These are phyloP conservation scores for Gastrophryne carolinensis DNA, from an alignment of 2,797 vertebrate species.

Conservation along the genomic window DNA sequence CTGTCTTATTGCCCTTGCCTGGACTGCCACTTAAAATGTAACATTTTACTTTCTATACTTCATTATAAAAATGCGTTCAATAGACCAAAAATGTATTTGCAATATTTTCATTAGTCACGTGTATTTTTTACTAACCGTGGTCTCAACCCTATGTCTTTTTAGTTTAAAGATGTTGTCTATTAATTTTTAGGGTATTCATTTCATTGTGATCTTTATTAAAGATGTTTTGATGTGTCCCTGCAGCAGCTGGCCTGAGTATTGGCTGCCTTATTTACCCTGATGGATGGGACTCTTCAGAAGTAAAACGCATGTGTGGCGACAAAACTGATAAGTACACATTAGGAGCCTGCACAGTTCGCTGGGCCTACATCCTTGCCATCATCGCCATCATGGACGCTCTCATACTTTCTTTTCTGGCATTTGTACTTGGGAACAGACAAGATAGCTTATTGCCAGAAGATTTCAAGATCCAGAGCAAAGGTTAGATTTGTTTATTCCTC, in stretches of 20 bases:
- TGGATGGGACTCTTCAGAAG: constrained; percentile 91
- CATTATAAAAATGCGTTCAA: too few species aligned
- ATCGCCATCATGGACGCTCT: constrained; percentile 90
- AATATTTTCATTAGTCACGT: too few species aligned
- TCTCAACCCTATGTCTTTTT: not conserved
- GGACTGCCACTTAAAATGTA: too few species aligned
- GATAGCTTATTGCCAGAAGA: constrained; percentile 90
- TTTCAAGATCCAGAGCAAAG: constrained; percentile 82
- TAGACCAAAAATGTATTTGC: too few species aligned
- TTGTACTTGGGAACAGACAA: constrained; percentile 91
- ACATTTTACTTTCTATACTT: too few species aligned
- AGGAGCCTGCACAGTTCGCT: constrained; percentile 93
- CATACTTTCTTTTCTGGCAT: constrained; percentile 87
- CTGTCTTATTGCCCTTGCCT: too few species aligned
- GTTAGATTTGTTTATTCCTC: not conserved
- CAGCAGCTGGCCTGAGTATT: constrained; percentile 86
- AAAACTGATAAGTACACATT: constrained; percentile 87
- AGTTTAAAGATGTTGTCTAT: too few species aligned
- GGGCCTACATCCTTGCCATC: constrained; percentile 96
- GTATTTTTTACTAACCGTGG: not conserved
- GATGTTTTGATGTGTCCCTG: not conserved
- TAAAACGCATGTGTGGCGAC: constrained; percentile 90
- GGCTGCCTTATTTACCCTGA: constrained; percentile 97
- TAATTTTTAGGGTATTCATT: too few species aligned
- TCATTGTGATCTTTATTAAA: too few species aligned